Base-by-base conservation (phyloP, 2,113 vertebrate genomes). In the Clinocottus analis region DNA sequence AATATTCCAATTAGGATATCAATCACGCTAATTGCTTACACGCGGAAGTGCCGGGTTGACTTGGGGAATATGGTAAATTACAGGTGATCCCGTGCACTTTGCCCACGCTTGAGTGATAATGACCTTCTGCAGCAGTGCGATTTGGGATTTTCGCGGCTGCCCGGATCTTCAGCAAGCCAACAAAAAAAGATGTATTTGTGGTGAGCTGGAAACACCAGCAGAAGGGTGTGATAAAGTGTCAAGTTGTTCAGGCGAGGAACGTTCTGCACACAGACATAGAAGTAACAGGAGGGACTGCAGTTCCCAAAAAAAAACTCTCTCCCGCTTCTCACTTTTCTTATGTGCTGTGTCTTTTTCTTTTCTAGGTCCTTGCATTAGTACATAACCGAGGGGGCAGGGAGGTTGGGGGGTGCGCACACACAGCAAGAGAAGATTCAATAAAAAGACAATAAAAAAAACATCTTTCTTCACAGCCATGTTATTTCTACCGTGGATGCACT, bases 181-280 rank as follows among this genome's bases (percentile, higher is more conserved):
- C n/a, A n/a, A n/a, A n/a, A n/a, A n/a, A n/a, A 69, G 58, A 11
- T 1, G 45, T 49, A 7, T 55, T 60, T 8, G 1, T 1, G 7
- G 8, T 19, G 65, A 66, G 37, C 49, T 47, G 7, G 21, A 64
- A 65, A 67, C 72, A 31, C 31, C n/a, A n/a, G n/a, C n/a, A n/a
- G n/a, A n/a, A n/a, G n/a, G n/a, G n/a, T n/a, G n/a, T n/a, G n/a
- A n/a, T n/a, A n/a, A n/a, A n/a, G n/a, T n/a, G n/a, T n/a, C n/a
- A n/a, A n/a, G n/a, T 80, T 82, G 74, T 77, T 77, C 80, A 80
- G 65, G 73, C 60, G 71, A 63, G 43, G 33, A 67, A 61, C 27
- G 5, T 16, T 25, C 72, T 55, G 23, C 39, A 61, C 13, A 9
- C 31, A 61, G 39, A 80, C 78, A 64, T 27, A 59, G 4, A 49